These are phyloP conservation scores for Ciconia maguari DNA, from an alignment of 2,113 vertebrate genomes.

Conservation along the genomic window DNA sequence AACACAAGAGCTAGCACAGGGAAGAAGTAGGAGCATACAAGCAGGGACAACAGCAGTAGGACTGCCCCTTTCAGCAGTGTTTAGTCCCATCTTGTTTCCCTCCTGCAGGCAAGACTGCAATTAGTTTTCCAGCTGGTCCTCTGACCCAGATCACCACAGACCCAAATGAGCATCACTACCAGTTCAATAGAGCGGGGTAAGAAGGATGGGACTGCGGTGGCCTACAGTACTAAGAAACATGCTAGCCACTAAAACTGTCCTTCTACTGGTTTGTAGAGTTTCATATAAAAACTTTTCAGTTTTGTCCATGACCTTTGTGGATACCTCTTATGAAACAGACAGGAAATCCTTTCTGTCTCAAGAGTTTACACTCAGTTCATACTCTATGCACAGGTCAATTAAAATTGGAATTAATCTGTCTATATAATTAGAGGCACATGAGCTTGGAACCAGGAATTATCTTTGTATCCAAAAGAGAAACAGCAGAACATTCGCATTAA, in stretches of 20 bases:
- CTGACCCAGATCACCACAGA: not conserved
- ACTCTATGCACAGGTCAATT: not conserved
- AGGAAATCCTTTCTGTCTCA: not conserved
- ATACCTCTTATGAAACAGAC: not conserved
- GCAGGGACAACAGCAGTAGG: not conserved
- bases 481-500: not conserved
- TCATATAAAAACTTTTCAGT: not conserved
- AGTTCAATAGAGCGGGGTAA: not conserved
- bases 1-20: not conserved
- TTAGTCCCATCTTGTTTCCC: not conserved
- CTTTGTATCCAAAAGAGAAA: conserved; percentile 10
- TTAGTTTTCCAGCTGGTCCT: not conserved
- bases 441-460: not conserved
- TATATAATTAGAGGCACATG: not conserved
- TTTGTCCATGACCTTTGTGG: not conserved
- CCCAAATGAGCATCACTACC: not conserved
- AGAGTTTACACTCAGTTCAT: not conserved
- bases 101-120: not conserved
- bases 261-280: not conserved
- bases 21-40: not conserved
- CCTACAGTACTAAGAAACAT: not conserved
- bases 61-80: not conserved
- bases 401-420: not conserved
- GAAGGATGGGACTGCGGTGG: not conserved
- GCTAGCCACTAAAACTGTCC: not conserved